Percentiles rank a stretch among this genome's conserved stretches.
Conservation (phyloP, 2,888 invertebrate genomes). For the Pachydiplax longipennis region DNA sequence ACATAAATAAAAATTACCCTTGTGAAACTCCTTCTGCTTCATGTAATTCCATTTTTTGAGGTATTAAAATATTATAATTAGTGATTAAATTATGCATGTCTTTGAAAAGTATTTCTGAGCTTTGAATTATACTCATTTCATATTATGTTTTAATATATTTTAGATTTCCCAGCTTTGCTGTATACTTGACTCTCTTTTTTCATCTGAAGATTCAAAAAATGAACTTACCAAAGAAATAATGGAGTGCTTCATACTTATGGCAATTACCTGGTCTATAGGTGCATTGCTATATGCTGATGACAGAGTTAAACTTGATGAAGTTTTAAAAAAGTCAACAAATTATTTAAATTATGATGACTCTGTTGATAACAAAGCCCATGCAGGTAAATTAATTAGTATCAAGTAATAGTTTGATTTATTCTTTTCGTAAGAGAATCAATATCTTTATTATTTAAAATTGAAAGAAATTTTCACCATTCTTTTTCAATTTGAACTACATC, state of each 20-base stretch:
- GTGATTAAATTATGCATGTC: not conserved
- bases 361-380: slow-evolving; percentile 69
- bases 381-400: slow-evolving; percentile 58
- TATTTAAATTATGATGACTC: slow-evolving; percentile 75
- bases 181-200: slow-evolving; percentile 77
- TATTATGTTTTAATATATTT: slow-evolving; percentile 46
- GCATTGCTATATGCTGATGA: slow-evolving; percentile 76
- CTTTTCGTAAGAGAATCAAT: too few species aligned
- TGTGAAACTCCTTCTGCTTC: too few species aligned
- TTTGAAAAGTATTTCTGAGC: not conserved
- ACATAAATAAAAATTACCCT: too few species aligned
- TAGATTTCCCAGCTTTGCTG: slow-evolving; percentile 82
- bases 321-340: slow-evolving; percentile 76
- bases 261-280: slow-evolving; percentile 86
- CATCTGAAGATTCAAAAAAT: slow-evolving; percentile 8
- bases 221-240: slow-evolving; percentile 64
- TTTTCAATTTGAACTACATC: too few species aligned
- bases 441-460: too few species aligned
- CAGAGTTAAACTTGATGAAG: slow-evolving; percentile 77
- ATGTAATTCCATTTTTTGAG: too few species aligned
- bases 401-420: too few species aligned
- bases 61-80: too few species aligned
- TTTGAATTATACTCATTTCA: not conserved
- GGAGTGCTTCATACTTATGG: slow-evolving; percentile 76
- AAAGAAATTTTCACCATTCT: too few species aligned